Base-by-base conservation (phyloP, 2,888 invertebrate genomes). In the Platycheirus rosarum region DNA sequence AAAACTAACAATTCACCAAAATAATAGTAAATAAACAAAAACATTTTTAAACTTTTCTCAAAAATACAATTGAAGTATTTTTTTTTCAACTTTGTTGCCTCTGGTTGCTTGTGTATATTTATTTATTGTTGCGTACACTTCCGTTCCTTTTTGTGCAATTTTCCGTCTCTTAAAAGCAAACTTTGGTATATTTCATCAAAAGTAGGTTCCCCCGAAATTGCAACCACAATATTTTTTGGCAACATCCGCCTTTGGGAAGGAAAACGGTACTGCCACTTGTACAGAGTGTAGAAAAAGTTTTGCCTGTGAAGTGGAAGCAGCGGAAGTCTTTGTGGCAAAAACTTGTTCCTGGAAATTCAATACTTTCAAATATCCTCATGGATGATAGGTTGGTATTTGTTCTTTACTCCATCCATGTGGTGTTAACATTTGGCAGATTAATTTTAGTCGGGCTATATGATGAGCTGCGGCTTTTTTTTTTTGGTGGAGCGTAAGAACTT, bases 151-250 rank as follows among this genome's bases (percentile, higher is more conserved):
- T 13, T 13, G 0, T 13, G 3, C n/a, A n/a, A n/a, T 40, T 5
- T 40, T 49, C 29, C 32, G 20, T 74, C 49, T 49, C 74, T 57
- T 23, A 57, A 66, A 74, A 70, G n/a, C n/a, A n/a, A 74, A 68
- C 37, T 57, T 60, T 23, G 70, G 51, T n/a, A 55, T 49, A 46
- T 65, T 80, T 53, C 46, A 63, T 60, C 46, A 60, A 75, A 80
- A 75, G 51, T 70, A 65, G 75, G 75, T 70, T 65, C 40, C 29
- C 65, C 29, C 65, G 37, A 75, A 65, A 80, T 80, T 69, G 70
- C 80, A 80, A 70, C 75, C 70, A 51, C 80, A 76, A 60, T 80
- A 75, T 80, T 80, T 80, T 60, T 70, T 76, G 76, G 16, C 65
- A 80, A 70, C 65, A 76, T 63, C 74, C 26, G 69, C 42, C 20